Percentiles rank a stretch among this genome's conserved stretches.
Conservation (phyloP, 2,888 invertebrate genomes). For the Syritta pipiens region DNA sequence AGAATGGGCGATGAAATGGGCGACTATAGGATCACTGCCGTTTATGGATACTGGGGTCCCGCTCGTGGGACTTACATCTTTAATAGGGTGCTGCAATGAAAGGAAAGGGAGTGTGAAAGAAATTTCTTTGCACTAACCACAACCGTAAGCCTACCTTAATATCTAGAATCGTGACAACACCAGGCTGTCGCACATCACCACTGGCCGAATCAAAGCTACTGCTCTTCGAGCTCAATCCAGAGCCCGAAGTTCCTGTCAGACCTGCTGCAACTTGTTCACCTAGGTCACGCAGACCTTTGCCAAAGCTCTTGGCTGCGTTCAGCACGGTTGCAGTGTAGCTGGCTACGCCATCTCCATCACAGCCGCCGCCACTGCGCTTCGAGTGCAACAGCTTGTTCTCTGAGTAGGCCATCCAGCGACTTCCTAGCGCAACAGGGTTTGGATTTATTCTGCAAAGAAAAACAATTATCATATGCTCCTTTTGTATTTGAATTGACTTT, state of each 20-base stretch:
- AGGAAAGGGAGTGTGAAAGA: too few relatives aligned
- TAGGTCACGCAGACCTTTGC: conserved; percentile 92
- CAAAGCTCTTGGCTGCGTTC: conserved; percentile 95
- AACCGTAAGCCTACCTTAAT: conserved; percentile 82
- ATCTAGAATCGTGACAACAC: conserved; percentile 93
- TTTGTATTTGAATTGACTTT: neutral
- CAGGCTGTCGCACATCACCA: conserved; percentile 86
- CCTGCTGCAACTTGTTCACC: conserved; percentile 96
- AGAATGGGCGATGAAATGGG: conserved; percentile 92
- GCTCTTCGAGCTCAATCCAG: conserved; percentile 77
- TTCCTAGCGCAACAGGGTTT: conserved; percentile 93
- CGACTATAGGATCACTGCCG: conserved; percentile 87
- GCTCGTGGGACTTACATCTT: conserved; percentile 78
- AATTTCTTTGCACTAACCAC: too few relatives aligned
- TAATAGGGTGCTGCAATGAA: conserved; percentile 75
- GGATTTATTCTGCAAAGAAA: conserved; percentile 78
- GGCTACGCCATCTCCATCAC: conserved; percentile 91
- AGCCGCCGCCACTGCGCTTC: conserved; percentile 90
- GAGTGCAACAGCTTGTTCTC: conserved; percentile 90
- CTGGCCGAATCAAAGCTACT: conserved; percentile 80
- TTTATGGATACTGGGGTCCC: conserved; percentile 75
- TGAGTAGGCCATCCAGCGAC: conserved; percentile 91
- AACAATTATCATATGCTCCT: neutral
- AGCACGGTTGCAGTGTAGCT: conserved; percentile 95
- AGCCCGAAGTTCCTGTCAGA: conserved; percentile 85